A percentile compares a stretch with the other conserved stretches of the same genome.
phyloP scores from a whole-genome alignment of 2,113 vertebrate genomes.

The human (Homo sapiens) region DNA sequence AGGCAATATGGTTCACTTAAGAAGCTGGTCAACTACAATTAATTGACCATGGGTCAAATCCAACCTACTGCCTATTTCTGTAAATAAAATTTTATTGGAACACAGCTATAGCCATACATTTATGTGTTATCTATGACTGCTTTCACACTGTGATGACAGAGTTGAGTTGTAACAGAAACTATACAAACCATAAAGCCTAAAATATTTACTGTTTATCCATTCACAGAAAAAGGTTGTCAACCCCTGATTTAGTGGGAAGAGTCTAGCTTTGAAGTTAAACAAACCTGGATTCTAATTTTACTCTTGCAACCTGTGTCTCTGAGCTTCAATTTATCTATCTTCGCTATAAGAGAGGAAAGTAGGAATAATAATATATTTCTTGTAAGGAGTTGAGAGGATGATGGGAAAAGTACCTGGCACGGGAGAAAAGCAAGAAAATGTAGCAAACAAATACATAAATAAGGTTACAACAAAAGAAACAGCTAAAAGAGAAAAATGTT shows the following conservation, averaged over 20 bases:
- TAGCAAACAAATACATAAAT: background rate
- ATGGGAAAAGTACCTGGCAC: background rate
- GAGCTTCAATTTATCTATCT: background rate
- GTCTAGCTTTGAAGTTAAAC: background rate
- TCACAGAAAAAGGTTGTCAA: background rate
- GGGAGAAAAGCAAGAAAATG: background rate
- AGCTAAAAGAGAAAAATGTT: background rate
- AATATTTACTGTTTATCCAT: background rate
- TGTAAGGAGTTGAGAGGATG: background rate
- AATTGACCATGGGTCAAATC: background rate
- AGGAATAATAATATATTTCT: background rate
- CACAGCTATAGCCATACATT: background rate
- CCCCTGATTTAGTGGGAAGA: background rate
- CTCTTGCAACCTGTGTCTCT: background rate
- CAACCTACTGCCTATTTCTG: background rate
- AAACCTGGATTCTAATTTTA: background rate
- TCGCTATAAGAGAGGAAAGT: background rate
- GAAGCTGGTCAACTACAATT: background rate
- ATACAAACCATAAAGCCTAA: background rate
- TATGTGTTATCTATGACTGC: background rate
- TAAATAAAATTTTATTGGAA: background rate
- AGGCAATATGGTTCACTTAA: background rate
- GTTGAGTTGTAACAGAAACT: background rate
- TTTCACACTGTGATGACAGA: background rate
- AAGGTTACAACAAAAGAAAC: background rate